Evolutionary conservation across 2,113 vertebrate genomes (phyloP).

Genomic region (Diphyllodes magnificus): DNA sequence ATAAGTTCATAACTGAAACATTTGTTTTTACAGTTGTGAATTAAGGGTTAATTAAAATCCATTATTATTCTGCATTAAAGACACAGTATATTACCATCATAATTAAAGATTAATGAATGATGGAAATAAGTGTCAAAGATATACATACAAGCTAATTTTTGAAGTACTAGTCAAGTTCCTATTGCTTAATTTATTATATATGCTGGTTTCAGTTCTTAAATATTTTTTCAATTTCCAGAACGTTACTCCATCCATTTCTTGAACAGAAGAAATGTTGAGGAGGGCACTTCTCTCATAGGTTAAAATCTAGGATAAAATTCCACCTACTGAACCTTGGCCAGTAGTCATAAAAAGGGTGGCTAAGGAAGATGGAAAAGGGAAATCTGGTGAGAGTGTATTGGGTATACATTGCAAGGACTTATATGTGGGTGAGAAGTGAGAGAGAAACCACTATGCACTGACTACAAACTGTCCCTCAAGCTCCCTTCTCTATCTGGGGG

Average conservation of each 20-base stretch:
- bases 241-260: not conserved
- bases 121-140: not conserved
- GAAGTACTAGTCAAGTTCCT: not conserved
- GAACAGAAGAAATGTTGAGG: not conserved
- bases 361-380: not conserved
- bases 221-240: not conserved
- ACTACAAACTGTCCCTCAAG: not conserved
- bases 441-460: not conserved
- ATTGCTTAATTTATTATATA: not conserved
- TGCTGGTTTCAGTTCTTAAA: not conserved
- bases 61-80: not conserved
- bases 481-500: not conserved
- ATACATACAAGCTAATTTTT: not conserved
- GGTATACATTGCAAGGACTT: not conserved
- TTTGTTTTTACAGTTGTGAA: not conserved
- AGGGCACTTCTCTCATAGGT: not conserved
- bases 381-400: too few relatives aligned
- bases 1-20: not conserved
- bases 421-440: accelerated
- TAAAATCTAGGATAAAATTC: not conserved
- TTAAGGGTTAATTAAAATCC: not conserved
- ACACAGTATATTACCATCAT: not conserved
- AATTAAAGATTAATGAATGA: not conserved
- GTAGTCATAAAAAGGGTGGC: not conserved
- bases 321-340: not conserved